Conservation (phyloP, 2,797 vertebrate genomes). For the Hapalemur alaotrensis region DNA sequence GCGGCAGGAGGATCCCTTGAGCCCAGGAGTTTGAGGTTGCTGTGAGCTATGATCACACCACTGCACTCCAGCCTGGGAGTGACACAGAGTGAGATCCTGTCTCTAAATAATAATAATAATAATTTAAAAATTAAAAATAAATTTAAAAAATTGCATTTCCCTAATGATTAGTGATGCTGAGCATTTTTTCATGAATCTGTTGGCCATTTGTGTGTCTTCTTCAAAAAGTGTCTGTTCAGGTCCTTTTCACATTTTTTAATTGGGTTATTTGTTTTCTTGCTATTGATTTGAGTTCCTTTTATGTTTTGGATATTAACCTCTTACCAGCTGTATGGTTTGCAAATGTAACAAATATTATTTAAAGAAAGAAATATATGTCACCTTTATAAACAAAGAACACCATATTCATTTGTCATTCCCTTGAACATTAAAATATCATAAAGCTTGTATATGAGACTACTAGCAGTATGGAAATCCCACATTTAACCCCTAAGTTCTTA, state of each 20-base stretch:
- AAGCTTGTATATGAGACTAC: neutral
- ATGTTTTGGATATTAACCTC: neutral
- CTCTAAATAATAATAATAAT: too few relatives aligned
- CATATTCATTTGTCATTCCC: neutral
- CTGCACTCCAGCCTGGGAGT: too few relatives aligned
- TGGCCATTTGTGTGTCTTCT: neutral
- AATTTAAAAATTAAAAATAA: too few relatives aligned
- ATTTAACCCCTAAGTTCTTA: neutral
- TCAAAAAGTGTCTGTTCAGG: neutral
- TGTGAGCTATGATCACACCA: too few relatives aligned
- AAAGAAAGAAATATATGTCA: conserved; percentile 4
- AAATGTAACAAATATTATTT: conserved; percentile 16
- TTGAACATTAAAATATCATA: conserved; percentile 1
- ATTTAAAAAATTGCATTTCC: too few relatives aligned
- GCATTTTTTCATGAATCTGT: neutral
- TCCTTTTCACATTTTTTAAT: neutral
- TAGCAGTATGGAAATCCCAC: neutral
- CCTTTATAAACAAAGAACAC: conserved; percentile 22
- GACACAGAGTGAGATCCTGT: too few relatives aligned
- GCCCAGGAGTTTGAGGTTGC: too few relatives aligned
- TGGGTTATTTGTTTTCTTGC: neutral
- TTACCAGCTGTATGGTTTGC: neutral
- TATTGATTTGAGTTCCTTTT: neutral
- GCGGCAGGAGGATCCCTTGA: too few relatives aligned
- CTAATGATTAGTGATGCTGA: too few relatives aligned